phyloP scores from a whole-genome alignment of 2,797 vertebrate species.

The Spinus olivaceus region DNA sequence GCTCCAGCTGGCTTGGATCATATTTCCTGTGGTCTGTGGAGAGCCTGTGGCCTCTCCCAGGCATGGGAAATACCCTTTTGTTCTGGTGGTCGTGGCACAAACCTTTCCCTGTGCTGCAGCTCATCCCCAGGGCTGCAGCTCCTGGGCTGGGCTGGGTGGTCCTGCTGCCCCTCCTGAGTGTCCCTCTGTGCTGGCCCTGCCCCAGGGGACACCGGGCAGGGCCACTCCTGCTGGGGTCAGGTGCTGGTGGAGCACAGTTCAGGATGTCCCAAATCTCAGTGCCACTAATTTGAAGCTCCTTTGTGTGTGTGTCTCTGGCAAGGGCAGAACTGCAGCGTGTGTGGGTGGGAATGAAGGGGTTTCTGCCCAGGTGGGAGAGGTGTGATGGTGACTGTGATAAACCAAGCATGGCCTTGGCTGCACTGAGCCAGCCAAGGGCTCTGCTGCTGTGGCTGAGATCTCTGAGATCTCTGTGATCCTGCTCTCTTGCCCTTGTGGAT shows the following conservation, averaged over 20 bases:
- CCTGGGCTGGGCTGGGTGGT: not conserved
- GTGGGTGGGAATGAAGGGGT: not conserved
- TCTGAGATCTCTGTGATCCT: not conserved
- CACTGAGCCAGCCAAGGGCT: not conserved
- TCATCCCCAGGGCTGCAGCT: rapidly evolving
- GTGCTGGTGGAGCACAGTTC: not conserved
- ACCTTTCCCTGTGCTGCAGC: not conserved
- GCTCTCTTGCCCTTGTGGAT: not conserved
- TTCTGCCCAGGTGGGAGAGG: not conserved
- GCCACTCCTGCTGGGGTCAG: rapidly evolving
- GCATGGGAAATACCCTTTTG: not conserved
- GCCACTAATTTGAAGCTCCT: rapidly evolving
- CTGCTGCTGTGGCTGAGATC: not conserved
- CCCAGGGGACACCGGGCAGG: not conserved
- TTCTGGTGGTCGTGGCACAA: not conserved
- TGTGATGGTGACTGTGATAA: not conserved
- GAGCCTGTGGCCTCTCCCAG: not conserved
- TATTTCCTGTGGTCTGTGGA: not conserved
- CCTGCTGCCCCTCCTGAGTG: not conserved
- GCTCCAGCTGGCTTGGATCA: not conserved
- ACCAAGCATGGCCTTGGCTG: not conserved
- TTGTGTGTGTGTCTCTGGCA: rapidly evolving
- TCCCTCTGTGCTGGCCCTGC: not conserved
- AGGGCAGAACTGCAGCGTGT: rapidly evolving
- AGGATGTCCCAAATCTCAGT: not conserved